A percentile compares a stretch with the other conserved stretches of the same genome.
Conservation (phyloP, 2,113 vertebrate species). For the Mirza zaza region DNA sequence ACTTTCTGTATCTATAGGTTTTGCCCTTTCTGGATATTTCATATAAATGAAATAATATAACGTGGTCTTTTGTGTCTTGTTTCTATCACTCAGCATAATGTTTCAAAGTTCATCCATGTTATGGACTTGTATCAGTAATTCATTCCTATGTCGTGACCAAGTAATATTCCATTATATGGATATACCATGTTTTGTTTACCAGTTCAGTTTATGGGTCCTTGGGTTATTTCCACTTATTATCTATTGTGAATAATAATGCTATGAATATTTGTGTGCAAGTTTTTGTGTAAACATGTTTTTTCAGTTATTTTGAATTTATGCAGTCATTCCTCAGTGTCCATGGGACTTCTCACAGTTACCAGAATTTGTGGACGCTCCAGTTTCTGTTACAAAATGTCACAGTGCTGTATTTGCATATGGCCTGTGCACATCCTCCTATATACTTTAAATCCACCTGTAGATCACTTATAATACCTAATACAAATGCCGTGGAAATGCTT, state of each 20-base stretch:
- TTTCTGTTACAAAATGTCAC: background rate
- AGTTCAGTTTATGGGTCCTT: background rate
- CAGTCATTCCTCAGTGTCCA: background rate
- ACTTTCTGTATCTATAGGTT: background rate
- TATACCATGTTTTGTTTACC: background rate
- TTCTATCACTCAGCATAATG: background rate
- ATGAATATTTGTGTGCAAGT: background rate
- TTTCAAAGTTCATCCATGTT: background rate
- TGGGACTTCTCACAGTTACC: background rate
- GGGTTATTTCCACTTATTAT: background rate
- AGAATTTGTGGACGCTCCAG: background rate
- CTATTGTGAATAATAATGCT: background rate
- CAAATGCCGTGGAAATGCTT: no score
- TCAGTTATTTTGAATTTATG: background rate
- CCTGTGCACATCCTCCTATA: background rate
- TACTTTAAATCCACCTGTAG: background rate
- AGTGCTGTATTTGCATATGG: background rate
- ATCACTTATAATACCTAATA: no score
- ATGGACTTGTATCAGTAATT: background rate
- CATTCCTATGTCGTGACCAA: background rate
- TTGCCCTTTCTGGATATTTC: background rate
- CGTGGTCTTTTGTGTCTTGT: background rate
- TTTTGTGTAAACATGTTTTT: background rate
- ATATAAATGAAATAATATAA: background rate
- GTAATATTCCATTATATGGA: background rate